A percentile compares a stretch with the other conserved stretches of the same genome.
phyloP scores from a whole-genome alignment of 1,140 invertebrate genomes.

The Diploscapter pachys region DNA sequence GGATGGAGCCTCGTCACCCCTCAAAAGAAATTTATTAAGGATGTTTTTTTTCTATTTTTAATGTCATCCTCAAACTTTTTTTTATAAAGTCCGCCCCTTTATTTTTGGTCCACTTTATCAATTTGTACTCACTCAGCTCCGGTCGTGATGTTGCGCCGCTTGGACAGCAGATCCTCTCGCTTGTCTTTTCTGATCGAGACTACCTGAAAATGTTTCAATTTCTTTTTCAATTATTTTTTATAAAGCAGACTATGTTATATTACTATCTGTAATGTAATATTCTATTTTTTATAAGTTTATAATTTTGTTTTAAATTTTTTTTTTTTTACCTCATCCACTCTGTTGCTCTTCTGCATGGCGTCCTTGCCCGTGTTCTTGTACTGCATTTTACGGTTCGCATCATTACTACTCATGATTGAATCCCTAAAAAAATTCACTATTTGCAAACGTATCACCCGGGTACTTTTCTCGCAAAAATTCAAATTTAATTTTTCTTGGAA shows the following conservation, averaged over 20 bases:
- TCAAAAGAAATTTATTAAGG: constrained; percentile 16
- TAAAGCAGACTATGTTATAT: background rate
- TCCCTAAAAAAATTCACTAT: no score
- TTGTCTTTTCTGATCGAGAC: constrained; percentile 94
- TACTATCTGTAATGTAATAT: background rate
- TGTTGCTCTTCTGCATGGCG: constrained; percentile 56
- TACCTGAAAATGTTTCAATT: constrained; percentile 66
- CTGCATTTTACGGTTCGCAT: constrained; percentile 23
- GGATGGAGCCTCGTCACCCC: constrained; percentile 11
- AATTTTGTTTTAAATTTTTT: background rate
- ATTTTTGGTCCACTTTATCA: background rate
- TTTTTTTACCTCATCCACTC: constrained; percentile 71
- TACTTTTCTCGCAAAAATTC: no score
- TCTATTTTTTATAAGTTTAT: background rate
- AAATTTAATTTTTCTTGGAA: no score
- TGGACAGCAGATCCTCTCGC: constrained; percentile 88
- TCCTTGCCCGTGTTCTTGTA: constrained; percentile 58
- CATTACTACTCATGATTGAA: constrained; percentile 8
- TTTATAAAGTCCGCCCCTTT: background rate
- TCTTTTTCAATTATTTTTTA: background rate
- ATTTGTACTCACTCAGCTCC: constrained; percentile 29
- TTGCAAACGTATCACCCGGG: no score
- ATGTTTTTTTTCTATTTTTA: background rate
- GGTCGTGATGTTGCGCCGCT: constrained; percentile 79
- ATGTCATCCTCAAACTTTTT: constrained; percentile 3